A percentile compares a stretch with the other conserved stretches of the same genome.
Evolutionary conservation across 2,797 vertebrate genomes (phyloP).

Genomic region (Myotis myotis): DNA sequence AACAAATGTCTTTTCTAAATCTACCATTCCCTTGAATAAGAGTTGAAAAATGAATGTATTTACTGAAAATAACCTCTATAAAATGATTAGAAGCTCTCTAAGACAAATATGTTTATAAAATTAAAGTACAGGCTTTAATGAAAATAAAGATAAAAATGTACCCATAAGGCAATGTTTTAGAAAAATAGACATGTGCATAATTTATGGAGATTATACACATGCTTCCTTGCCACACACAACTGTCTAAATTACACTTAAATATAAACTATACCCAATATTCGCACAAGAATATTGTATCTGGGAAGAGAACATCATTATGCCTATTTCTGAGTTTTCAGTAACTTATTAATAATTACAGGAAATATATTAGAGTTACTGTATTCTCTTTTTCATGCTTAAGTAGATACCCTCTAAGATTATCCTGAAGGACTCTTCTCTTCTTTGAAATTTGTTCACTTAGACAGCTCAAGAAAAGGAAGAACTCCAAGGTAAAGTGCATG

Average conservation of each 20-base stretch:
- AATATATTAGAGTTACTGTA: not conserved
- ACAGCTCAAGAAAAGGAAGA: constrained; percentile 56
- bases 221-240: not conserved
- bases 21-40: not conserved
- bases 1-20: constrained; percentile 25
- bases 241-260: constrained; percentile 16
- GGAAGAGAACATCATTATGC: constrained; percentile 15
- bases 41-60: not conserved
- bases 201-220: not conserved
- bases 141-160: not conserved
- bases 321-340: constrained; percentile 29
- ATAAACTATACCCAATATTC: not conserved
- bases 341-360: constrained; percentile 60
- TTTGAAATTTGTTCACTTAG: constrained; percentile 57
- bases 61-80: not conserved
- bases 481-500: constrained; percentile 9
- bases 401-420: constrained; percentile 50
- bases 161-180: not conserved
- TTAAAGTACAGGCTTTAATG: not conserved
- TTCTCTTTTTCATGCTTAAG: constrained; percentile 58
- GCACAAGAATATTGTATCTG: constrained; percentile 3
- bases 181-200: not conserved
- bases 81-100: not conserved
- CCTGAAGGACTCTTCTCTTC: constrained; percentile 49
- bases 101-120: not conserved